A percentile compares a stretch with the other conserved stretches of the same genome.
Conservation (phyloP, 2,888 invertebrate genomes). For the Drosophila neonasuta region DNA sequence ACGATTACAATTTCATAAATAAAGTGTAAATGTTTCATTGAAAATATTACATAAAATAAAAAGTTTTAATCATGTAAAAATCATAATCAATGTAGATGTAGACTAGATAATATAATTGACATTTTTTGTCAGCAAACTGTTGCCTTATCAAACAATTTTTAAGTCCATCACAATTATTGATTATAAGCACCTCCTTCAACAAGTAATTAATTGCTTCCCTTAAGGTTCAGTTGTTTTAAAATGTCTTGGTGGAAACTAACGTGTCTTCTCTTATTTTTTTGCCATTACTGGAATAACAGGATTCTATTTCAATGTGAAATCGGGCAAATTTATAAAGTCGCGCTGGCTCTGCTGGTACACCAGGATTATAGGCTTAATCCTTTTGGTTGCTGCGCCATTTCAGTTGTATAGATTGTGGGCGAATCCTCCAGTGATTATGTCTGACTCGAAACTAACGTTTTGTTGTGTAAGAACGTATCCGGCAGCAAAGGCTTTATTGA, state of each 20-base stretch:
- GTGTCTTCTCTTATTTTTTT: conserved; percentile 2
- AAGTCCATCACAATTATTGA: neutral
- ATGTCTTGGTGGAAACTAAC: neutral
- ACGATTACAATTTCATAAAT: conserved; percentile 25
- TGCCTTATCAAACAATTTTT: neutral
- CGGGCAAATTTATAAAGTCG: conserved; percentile 7
- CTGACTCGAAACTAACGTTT: conserved; percentile 2
- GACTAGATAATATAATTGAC: neutral
- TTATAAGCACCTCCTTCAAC: neutral
- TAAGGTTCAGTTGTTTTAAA: neutral
- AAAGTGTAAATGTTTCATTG: neutral
- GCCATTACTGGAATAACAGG: neutral
- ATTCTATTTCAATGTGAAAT: neutral
- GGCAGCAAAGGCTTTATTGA: neutral
- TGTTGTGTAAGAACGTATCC: neutral
- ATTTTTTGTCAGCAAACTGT: neutral
- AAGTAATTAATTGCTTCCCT: neutral
- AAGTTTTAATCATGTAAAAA: too few species aligned
- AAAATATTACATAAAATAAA: neutral
- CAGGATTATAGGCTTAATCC: neutral
- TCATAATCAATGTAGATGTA: too few species aligned
- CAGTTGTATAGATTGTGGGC: neutral
- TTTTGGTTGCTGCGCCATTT: neutral
- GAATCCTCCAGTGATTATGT: neutral
- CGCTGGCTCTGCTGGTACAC: conserved; percentile 6